Base-by-base conservation (phyloP, 2,888 invertebrate species). In the Plebejus melissa region DNA sequence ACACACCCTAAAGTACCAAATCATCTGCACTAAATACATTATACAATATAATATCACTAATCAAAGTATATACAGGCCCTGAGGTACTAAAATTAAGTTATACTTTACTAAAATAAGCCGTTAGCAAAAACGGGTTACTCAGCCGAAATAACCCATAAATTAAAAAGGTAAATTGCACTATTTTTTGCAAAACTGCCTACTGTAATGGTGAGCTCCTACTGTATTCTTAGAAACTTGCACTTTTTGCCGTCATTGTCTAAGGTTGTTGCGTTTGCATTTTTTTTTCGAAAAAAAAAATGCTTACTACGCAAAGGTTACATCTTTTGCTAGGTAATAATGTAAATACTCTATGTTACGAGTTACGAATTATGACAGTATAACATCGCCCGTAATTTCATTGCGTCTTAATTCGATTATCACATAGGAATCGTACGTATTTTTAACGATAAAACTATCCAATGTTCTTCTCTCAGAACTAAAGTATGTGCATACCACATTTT, bases 141-240 rank as follows among this genome's bases (percentile, higher is more conserved):
- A 65, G 36, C 65, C 65, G 32, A 65, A 32, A 5, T 32, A 22
- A 36, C 16, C 16, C 32, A 65, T 36, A 65, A 65, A 65, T 65
- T 16, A 65, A 65, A 32, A 13, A 32, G 13, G 2, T 32, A 65
- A 65, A 65, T 28, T 60, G 60, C 28, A 22, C 60, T 4, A 60
- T 60, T 60, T 60, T 60, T 22, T 60, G 28, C 11, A 65, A 65
- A 32, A 65, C 6, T 65, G 32, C 32, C 71, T 46, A 71, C 41
- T 71, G 71, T 22, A 71, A 71, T 69, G 7, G 36, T 36, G 0
- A 22, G 16, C 38, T 41, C 9, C 46, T 71, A 22, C 71, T 46
- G 46, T 46, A 71, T 65, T 70, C 70, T 41, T 5, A 41, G 70
- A 72, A 72, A 72, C 50, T 72, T 72, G 72, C 54, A 72, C 72